Base-by-base conservation (phyloP, 2,888 invertebrate species). In the Teleiodes luculella region DNA sequence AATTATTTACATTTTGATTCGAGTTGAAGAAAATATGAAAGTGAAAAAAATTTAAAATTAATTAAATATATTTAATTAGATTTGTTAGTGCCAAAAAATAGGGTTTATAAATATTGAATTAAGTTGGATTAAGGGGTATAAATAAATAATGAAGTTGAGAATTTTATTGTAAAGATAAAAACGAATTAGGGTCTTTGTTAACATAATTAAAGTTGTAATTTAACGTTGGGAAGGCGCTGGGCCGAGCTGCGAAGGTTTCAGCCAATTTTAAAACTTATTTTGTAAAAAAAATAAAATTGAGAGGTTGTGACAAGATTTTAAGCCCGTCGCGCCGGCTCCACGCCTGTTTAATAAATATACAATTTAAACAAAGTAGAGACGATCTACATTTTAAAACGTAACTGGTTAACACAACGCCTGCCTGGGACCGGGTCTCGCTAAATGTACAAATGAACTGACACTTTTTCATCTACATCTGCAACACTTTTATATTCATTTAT, bases 41-140 rank as follows among this genome's bases (percentile, higher is more conserved):
- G 63, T 62, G 56, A 64, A 67, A 48, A 64, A 59, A 3, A 24
- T 72, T 61, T 72, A 72, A 72, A 73, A 71, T 74, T 76, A 76
- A 77, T 81, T 72, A 68, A 47, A 70, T 77, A 79, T 69, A 73
- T 75, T 77, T 78, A 82, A 83, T 81, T 88, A 86, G 78, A 81
- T 86, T 81, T 85, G 72, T 87, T 88, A 86, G 88, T 89, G 89
- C 89, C 88, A 89, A 88, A 85, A 78, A 58, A 76, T 85, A 85
- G 81, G 76, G 75, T 81, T 83, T 84, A 85, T 84, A 79, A 83
- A 80, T 79, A 78, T 79, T 74, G 65, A 71, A 71, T 77, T 84
- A 86, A 85, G 86, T 86, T 87, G 75, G 74, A 71, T 84, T 78
- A 79, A 85, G 83, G 78, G 68, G 66, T 79, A 79, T 80, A 78